Evolutionary conservation across 2,113 vertebrate species (phyloP).

Genomic region (Coptodon rendalli): DNA sequence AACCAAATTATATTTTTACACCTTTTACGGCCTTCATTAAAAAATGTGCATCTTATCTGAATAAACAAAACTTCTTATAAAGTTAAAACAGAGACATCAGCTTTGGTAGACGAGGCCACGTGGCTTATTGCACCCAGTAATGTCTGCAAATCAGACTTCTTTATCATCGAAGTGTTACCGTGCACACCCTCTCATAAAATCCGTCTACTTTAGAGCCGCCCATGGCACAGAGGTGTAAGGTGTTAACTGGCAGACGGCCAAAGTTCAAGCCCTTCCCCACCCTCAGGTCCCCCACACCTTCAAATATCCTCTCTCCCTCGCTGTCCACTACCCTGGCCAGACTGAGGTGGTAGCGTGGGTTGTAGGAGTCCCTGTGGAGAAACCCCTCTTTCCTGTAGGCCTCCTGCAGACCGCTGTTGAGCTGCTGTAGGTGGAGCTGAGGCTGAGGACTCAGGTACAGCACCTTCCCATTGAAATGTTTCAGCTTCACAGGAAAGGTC

Average conservation of each 20-base stretch:
- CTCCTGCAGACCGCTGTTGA: constrained; percentile 63
- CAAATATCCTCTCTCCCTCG: constrained; percentile 53
- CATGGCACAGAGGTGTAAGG: constrained; percentile 63
- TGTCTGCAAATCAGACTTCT: neutral
- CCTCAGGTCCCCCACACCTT: constrained; percentile 50
- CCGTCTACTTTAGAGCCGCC: neutral
- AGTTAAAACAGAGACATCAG: neutral
- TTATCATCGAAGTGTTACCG: constrained; percentile 57
- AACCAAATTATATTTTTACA: neutral
- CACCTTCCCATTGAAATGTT: constrained; percentile 68
- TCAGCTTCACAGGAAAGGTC: constrained; percentile 60
- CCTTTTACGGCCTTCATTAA: neutral
- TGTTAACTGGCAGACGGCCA: constrained; percentile 68
- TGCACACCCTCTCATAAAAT: constrained; percentile 65
- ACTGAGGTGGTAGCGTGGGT: constrained; percentile 69
- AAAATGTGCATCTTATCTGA: neutral
- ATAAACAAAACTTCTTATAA: neutral
- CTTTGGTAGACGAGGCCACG: neutral
- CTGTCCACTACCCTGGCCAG: constrained; percentile 54
- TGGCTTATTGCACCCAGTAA: neutral
- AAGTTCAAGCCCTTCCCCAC: constrained; percentile 67
- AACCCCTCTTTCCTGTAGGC: constrained; percentile 64
- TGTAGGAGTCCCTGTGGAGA: constrained; percentile 69
- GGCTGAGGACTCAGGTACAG: constrained; percentile 71
- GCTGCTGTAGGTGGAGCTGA: constrained; percentile 41